phyloP scores from a whole-genome alignment of 2,113 vertebrate genomes.

The Mormoops blainvillei region DNA sequence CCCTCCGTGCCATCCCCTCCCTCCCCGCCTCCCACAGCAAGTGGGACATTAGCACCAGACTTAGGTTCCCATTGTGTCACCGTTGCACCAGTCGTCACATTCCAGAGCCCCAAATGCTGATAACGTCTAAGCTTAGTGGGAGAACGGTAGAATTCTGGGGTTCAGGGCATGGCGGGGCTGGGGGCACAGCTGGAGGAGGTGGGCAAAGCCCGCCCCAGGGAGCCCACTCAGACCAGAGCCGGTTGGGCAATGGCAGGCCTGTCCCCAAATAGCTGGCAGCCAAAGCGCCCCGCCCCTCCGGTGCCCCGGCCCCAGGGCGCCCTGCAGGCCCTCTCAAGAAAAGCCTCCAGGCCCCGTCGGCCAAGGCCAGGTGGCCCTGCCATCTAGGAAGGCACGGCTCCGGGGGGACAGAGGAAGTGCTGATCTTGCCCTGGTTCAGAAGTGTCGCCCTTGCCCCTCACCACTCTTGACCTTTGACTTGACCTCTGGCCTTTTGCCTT shows the following conservation, averaged over 20 bases:
- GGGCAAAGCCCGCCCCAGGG: neutral
- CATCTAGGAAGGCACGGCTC: accelerated
- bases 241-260: neutral
- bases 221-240: neutral
- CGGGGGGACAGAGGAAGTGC: accelerated
- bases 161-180: accelerated
- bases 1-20: accelerated
- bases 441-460: conserved; percentile 80
- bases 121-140: accelerated
- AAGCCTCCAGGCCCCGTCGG: accelerated
- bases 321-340: neutral
- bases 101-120: no score
- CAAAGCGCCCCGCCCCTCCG: accelerated
- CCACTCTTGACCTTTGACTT: conserved; percentile 84
- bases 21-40: accelerated
- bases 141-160: no score
- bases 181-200: neutral
- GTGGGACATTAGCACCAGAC: neutral
- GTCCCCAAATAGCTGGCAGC: accelerated
- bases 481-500: conserved; percentile 81
- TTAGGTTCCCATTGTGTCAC: neutral
- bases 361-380: accelerated
- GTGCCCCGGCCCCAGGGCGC: neutral
- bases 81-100: accelerated
- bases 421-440: conserved; percentile 1